Conservation (phyloP, 2,113 vertebrate species). For the Limanda limanda region DNA sequence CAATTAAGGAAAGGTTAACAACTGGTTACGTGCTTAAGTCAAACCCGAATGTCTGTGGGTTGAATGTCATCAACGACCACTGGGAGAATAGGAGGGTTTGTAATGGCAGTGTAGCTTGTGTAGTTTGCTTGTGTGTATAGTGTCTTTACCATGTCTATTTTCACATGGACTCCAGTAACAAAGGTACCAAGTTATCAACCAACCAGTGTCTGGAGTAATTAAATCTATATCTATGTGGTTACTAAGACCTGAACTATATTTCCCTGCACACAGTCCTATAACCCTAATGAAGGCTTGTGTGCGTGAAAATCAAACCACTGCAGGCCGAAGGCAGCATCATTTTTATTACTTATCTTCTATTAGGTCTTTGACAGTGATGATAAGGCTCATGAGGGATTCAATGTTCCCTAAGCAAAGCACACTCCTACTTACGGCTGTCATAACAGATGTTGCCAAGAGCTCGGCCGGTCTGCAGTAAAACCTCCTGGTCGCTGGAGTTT, state of each 20-base stretch:
- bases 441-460: slow-evolving; percentile 99
- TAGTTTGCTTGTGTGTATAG: not conserved
- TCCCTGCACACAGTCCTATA: not conserved
- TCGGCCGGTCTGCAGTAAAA: slow-evolving; percentile 96
- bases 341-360: not conserved
- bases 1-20: too few species aligned
- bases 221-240: not conserved
- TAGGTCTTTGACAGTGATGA: slow-evolving; percentile 12
- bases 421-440: slow-evolving; percentile 95
- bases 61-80: too few species aligned
- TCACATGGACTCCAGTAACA: not conserved
- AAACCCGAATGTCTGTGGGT: too few species aligned
- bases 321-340: not conserved
- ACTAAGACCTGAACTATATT: not conserved
- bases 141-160: not conserved
- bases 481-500: slow-evolving; percentile 93
- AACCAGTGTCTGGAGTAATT: not conserved
- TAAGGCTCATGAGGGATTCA: slow-evolving; percentile 1
- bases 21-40: too few species aligned
- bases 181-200: not conserved
- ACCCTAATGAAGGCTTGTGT: not conserved
- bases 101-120: not conserved
- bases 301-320: not conserved
- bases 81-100: not conserved
- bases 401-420: slow-evolving; percentile 11